Conservation (phyloP, 2,113 vertebrate species). For the Lycaon pictus region DNA sequence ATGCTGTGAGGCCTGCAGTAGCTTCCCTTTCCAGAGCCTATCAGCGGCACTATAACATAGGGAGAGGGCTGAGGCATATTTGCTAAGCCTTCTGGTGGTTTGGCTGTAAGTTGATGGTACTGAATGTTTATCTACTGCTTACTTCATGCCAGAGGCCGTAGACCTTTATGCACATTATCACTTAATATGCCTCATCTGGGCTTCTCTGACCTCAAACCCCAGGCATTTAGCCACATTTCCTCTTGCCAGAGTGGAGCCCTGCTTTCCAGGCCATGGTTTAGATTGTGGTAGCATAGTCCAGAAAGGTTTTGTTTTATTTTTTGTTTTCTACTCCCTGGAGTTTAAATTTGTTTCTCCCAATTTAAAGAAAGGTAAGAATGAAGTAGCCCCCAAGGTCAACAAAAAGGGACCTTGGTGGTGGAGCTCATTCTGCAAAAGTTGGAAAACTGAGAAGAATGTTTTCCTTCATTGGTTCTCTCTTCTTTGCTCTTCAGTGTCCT, state of each 20-base stretch:
- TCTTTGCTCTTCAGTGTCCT: neutral
- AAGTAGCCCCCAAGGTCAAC: neutral
- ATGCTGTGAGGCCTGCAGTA: rapidly evolving
- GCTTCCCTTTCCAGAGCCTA: neutral
- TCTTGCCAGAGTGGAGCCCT: neutral
- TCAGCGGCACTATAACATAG: neutral
- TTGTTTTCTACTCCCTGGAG: neutral
- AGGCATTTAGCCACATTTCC: neutral
- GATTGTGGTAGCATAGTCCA: neutral
- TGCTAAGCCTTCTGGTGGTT: neutral
- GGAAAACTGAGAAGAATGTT: neutral
- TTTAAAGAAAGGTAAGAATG: neutral
- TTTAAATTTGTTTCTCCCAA: neutral
- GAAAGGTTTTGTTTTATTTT: neutral
- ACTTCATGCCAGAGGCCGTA: neutral
- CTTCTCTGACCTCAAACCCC: neutral
- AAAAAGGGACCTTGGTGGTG: neutral
- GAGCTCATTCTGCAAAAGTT: neutral
- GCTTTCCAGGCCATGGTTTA: neutral
- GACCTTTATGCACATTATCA: no score
- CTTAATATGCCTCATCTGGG: neutral
- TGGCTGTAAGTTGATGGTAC: neutral
- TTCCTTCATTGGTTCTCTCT: neutral
- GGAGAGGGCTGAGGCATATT: neutral
- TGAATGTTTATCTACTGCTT: neutral